Percentiles rank a stretch among this genome's conserved stretches.
Evolutionary conservation across 2,797 vertebrate genomes (phyloP).

Genomic region (Loriculus beryllinus): DNA sequence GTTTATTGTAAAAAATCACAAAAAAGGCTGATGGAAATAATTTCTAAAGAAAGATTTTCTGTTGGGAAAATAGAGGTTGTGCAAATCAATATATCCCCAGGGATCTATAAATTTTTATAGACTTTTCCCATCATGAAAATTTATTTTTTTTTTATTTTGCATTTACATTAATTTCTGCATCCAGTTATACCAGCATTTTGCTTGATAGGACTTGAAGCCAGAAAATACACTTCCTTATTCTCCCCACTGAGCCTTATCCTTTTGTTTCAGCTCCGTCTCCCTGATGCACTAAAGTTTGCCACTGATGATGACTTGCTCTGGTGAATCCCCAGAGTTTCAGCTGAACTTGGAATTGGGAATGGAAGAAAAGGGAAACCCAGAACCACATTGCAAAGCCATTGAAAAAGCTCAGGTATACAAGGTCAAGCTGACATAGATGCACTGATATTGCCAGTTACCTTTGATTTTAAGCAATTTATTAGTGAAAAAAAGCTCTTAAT

Average conservation of each 20-base stretch:
- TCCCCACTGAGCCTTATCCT: neutral
- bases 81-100: neutral
- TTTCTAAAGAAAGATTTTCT: neutral
- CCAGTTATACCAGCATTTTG: neutral
- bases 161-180: neutral
- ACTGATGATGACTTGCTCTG: neutral
- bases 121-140: neutral
- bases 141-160: neutral
- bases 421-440: neutral
- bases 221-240: neutral
- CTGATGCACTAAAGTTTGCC: neutral
- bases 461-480: neutral
- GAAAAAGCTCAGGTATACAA: neutral
- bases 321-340: neutral
- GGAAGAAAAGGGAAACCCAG: neutral
- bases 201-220: neutral
- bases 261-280: neutral
- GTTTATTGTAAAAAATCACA: neutral
- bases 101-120: neutral
- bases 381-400: neutral
- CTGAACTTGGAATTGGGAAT: neutral
- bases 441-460: neutral
- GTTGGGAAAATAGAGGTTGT: neutral
- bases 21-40: neutral
- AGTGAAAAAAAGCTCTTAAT: neutral